These are phyloP conservation scores for Lichenostomus cassidix DNA, from an alignment of 2,113 vertebrate genomes.

Conservation along the genomic window DNA sequence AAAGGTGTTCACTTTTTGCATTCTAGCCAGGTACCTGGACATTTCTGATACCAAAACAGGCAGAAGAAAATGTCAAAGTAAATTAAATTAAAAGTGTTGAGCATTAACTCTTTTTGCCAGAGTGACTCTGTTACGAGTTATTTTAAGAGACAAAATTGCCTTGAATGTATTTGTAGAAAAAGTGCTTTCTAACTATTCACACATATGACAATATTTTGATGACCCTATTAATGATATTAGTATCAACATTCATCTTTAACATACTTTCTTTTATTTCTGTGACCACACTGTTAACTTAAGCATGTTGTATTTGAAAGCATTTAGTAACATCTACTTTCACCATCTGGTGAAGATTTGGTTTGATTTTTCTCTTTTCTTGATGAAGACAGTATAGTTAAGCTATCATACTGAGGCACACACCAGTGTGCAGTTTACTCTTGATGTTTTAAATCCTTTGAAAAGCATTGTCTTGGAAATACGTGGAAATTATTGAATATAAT, in stretches of 20 bases:
- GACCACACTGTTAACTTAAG: not conserved
- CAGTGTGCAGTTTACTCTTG: not conserved
- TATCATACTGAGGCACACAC: not conserved
- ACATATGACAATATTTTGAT: not conserved
- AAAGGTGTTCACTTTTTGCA: conserved; percentile 27
- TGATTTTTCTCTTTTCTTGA: not conserved
- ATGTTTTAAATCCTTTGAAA: not conserved
- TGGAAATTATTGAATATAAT: not conserved
- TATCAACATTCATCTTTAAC: not conserved
- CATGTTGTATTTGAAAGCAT: not conserved
- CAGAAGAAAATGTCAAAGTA: conserved; percentile 12
- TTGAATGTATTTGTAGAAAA: not conserved
- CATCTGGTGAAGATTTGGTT: not conserved
- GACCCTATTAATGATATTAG: not conserved
- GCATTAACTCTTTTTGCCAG: not conserved
- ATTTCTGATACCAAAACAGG: conserved; percentile 18
- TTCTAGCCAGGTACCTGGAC: conserved; percentile 1
- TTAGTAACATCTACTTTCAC: not conserved
- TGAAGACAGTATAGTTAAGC: not conserved
- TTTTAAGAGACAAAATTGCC: not conserved
- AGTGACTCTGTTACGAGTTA: not conserved
- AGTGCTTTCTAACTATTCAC: not conserved
- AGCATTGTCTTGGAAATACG: not conserved
- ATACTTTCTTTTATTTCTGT: not conserved
- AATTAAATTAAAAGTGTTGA: not conserved